Conservation (phyloP, 2,113 vertebrate genomes). For the Tachuris rubrigastra region DNA sequence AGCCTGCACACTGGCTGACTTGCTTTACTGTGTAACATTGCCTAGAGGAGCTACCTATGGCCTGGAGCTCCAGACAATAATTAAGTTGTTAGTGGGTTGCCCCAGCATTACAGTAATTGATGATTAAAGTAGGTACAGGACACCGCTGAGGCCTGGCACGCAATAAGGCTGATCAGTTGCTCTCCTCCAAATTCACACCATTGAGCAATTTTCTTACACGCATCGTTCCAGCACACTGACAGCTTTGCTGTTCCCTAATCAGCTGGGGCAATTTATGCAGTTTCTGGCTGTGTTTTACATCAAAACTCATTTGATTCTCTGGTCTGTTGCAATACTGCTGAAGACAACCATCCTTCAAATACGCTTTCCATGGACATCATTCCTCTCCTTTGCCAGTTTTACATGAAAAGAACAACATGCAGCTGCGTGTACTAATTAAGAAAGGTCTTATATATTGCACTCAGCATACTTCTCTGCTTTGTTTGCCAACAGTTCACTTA, state of each 20-base stretch:
- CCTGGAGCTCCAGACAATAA: not conserved
- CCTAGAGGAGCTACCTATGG: not conserved
- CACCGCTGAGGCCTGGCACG: not conserved
- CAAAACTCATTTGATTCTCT: slow-evolving; percentile 1
- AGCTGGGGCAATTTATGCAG: not conserved
- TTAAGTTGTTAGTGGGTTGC: slow-evolving; percentile 3
- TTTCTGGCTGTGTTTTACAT: slow-evolving; percentile 11
- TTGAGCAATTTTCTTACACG: not conserved
- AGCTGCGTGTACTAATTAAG: not conserved
- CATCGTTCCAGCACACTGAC: not conserved
- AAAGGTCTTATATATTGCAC: not conserved
- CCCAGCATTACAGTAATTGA: slow-evolving; percentile 13
- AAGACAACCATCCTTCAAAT: not conserved
- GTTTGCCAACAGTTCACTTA: not conserved
- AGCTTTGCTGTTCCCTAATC: slow-evolving; percentile 5
- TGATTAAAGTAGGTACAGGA: not conserved
- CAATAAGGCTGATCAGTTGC: not conserved
- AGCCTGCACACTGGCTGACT: not conserved
- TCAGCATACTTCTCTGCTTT: not conserved
- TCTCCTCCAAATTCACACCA: slow-evolving; percentile 11
- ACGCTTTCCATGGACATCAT: not conserved
- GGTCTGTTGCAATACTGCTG: not conserved
- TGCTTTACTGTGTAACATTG: not conserved
- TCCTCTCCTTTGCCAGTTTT: not conserved
- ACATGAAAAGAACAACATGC: not conserved